These are phyloP conservation scores for Cichlasoma orientale DNA, from an alignment of 2,797 vertebrate genomes.

Conservation along the genomic window DNA sequence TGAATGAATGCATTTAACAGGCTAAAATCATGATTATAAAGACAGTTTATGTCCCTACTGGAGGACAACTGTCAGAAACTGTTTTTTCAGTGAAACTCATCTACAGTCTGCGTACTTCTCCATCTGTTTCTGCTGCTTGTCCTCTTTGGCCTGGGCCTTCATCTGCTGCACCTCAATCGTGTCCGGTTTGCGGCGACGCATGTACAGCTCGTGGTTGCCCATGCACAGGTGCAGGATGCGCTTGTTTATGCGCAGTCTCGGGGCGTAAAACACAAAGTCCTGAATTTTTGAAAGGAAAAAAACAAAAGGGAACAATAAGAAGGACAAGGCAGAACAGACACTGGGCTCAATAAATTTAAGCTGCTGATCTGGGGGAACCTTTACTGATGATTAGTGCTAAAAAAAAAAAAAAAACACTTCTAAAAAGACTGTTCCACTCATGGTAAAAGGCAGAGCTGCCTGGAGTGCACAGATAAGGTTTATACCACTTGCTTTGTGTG, in stretches of 20 bases:
- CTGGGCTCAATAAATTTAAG: neutral
- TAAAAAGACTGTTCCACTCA: neutral
- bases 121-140: slow-evolving; percentile 91
- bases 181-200: slow-evolving; percentile 94
- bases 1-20: neutral
- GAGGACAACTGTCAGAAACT: neutral
- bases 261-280: slow-evolving; percentile 96
- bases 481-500: slow-evolving; percentile 2
- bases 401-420: neutral
- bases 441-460: slow-evolving; percentile 4
- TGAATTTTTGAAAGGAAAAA: slow-evolving; percentile 49
- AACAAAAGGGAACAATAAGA: neutral
- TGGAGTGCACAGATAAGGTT: slow-evolving; percentile 27
- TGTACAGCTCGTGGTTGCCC: slow-evolving; percentile 96
- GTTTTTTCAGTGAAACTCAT: neutral
- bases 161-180: slow-evolving; percentile 99
- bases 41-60: neutral
- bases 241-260: slow-evolving; percentile 95
- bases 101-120: slow-evolving; percentile 78
- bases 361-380: neutral
- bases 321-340: neutral
- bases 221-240: slow-evolving; percentile 96
- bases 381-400: slow-evolving; percentile 4
- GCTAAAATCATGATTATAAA: neutral
- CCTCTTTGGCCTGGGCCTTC: slow-evolving; percentile 95